These are phyloP conservation scores for Syritta pipiens DNA, from an alignment of 2,888 invertebrate species.

Conservation along the genomic window DNA sequence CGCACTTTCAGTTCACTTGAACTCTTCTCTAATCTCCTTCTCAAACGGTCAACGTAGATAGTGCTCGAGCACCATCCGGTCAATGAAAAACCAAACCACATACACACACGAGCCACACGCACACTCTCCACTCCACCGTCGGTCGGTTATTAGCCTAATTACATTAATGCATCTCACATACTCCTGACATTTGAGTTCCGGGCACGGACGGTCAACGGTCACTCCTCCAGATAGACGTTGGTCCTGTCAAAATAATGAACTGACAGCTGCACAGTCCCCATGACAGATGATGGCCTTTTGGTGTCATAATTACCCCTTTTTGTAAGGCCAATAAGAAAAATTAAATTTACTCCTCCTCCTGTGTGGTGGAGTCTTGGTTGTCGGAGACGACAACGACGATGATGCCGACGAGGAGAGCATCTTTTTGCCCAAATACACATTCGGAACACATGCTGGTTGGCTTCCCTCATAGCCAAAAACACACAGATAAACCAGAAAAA, in stretches of 20 bases:
- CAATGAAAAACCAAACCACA: no score
- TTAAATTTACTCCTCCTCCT: constrained; percentile 34
- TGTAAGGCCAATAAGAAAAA: constrained; percentile 43
- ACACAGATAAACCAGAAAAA: background rate
- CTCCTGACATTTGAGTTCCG: background rate
- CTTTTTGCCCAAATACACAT: constrained; percentile 52
- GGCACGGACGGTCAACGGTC: background rate
- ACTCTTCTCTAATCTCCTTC: no score
- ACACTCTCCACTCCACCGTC: background rate
- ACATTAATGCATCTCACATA: constrained; percentile 48
- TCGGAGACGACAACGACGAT: background rate
- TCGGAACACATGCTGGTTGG: constrained; percentile 44
- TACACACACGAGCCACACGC: no score
- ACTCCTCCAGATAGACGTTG: background rate
- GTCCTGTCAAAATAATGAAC: constrained; percentile 42
- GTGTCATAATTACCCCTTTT: constrained; percentile 64
- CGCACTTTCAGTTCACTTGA: no score
- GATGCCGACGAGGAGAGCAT: constrained; percentile 20
- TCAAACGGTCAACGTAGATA: no score
- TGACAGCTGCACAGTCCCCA: constrained; percentile 47
- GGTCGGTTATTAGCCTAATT: constrained; percentile 27
- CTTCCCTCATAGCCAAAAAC: constrained; percentile 17
- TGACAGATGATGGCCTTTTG: constrained; percentile 57
- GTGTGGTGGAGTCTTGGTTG: no score
- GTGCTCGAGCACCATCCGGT: no score